Conservation (phyloP, 2,797 vertebrate species). For the Arvicola amphibius region DNA sequence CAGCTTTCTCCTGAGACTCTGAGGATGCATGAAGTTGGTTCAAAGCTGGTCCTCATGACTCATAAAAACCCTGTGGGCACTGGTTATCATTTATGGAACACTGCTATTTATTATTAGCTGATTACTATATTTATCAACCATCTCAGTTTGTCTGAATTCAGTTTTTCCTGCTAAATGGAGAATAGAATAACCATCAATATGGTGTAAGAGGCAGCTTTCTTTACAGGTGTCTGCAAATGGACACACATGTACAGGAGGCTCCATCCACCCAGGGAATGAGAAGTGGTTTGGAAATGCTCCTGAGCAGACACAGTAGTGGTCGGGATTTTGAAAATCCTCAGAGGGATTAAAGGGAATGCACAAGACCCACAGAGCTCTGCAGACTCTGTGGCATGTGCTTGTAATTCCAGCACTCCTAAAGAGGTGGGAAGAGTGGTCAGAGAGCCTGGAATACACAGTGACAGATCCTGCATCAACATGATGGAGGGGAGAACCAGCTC, state of each 20-base stretch:
- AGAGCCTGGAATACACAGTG: background rate
- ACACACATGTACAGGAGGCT: background rate
- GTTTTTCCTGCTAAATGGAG: background rate
- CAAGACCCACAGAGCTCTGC: background rate
- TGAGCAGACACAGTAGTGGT: too few relatives aligned
- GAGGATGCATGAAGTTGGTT: conserved; percentile 69
- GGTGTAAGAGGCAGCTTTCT: background rate
- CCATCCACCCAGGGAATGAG: background rate
- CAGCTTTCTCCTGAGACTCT: conserved; percentile 54
- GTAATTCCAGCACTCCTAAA: background rate
- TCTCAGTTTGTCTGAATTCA: background rate
- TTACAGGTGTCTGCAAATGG: background rate
- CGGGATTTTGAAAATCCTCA: too few relatives aligned
- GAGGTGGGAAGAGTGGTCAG: background rate
- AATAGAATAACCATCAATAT: background rate
- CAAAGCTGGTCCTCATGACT: conserved; percentile 72
- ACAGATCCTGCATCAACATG: background rate
- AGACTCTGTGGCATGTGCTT: background rate
- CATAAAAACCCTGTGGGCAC: conserved; percentile 60
- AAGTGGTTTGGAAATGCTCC: background rate
- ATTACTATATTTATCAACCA: conserved; percentile 54
- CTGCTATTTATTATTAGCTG: conserved; percentile 74
- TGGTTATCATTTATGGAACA: conserved; percentile 26
- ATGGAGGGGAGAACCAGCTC: background rate
- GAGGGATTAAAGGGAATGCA: background rate